Evolutionary conservation across 2,888 invertebrate species (phyloP).

Genomic region (Notodonta ziczac): DNA sequence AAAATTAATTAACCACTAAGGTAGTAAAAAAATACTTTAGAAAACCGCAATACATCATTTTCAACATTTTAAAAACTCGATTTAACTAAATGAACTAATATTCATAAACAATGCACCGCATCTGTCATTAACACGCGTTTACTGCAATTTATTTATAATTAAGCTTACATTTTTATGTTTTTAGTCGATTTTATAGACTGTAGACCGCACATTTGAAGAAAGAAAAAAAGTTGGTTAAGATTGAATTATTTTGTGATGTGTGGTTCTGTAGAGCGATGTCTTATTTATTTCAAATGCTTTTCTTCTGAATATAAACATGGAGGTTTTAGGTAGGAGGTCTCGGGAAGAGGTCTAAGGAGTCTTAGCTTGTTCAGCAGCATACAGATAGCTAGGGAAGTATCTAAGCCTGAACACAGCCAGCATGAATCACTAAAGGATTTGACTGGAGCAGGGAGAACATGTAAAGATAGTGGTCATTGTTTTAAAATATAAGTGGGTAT

Average conservation of each 20-base stretch:
- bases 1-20: neutral
- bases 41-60: conserved; percentile 14
- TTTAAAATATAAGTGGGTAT: too few relatives aligned
- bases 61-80: conserved; percentile 25
- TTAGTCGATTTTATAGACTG: conserved; percentile 58
- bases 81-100: conserved; percentile 32
- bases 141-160: conserved; percentile 60
- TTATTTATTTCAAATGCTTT: too few relatives aligned
- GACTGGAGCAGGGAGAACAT: too few relatives aligned
- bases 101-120: conserved; percentile 44
- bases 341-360: too few relatives aligned
- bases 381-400: too few relatives aligned
- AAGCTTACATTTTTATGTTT: conserved; percentile 53
- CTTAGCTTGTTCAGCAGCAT: too few relatives aligned
- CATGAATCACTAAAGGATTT: too few relatives aligned
- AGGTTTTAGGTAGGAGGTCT: too few relatives aligned
- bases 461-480: too few relatives aligned
- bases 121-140: conserved; percentile 50
- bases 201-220: conserved; percentile 56
- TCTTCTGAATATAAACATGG: too few relatives aligned
- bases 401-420: too few relatives aligned
- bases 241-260: neutral
- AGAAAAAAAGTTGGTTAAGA: conserved; percentile 28
- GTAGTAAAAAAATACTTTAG: neutral
- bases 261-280: conserved; percentile 16